Evolutionary conservation across 2,113 vertebrate species (phyloP).

Genomic region (Microtus montanus): DNA sequence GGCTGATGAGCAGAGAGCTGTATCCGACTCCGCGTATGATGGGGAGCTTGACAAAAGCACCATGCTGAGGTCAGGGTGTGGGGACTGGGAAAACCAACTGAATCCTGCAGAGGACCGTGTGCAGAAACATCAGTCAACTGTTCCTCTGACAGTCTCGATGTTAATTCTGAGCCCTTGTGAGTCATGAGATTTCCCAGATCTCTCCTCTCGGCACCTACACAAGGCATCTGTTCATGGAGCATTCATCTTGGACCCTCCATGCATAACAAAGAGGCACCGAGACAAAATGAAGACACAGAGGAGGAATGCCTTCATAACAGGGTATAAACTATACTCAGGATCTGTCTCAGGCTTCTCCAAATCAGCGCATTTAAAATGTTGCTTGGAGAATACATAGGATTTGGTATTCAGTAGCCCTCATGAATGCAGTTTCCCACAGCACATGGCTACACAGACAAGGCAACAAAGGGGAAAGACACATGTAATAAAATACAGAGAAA

Average conservation of each 20-base stretch:
- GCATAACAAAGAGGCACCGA: background rate
- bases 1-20: background rate
- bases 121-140: accelerated
- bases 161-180: background rate
- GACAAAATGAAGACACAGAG: background rate
- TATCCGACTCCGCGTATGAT: background rate
- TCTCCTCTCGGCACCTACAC: background rate
- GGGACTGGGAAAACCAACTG: background rate
- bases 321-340: background rate
- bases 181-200: background rate
- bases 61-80: background rate
- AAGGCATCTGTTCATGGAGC: background rate
- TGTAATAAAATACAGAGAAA: background rate
- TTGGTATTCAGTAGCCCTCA: background rate
- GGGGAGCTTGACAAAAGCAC: background rate
- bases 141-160: background rate
- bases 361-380: background rate
- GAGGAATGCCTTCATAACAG: background rate
- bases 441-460: background rate
- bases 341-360: background rate
- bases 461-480: background rate
- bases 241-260: background rate
- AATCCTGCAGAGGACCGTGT: too few species aligned
- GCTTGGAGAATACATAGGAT: background rate
- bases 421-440: background rate